These are phyloP conservation scores for Argyresthia goedartella DNA, from an alignment of 2,888 invertebrate genomes.

Conservation along the genomic window DNA sequence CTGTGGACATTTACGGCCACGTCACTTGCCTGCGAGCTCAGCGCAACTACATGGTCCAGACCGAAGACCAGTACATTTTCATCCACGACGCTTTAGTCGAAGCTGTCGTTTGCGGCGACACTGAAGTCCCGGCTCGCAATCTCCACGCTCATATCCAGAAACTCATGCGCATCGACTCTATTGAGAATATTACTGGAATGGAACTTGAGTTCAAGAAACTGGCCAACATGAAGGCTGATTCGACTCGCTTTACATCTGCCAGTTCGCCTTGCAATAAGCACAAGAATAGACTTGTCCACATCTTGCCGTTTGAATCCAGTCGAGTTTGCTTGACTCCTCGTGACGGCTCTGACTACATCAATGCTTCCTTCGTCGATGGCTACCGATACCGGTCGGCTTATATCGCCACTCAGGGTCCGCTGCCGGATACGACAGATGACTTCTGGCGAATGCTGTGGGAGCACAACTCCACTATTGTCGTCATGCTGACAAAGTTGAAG, in stretches of 20 bases:
- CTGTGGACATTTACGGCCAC: conserved; percentile 98
- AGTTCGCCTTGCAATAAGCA: conserved; percentile 97
- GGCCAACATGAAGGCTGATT: conserved; percentile 93
- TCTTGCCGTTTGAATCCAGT: conserved; percentile 96
- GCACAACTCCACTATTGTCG: conserved; percentile 98
- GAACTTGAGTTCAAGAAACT: conserved; percentile 95
- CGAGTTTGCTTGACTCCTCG: conserved; percentile 94
- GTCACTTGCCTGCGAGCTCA: conserved; percentile 98
- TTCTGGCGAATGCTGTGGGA: conserved; percentile 99
- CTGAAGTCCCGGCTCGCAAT: conserved; percentile 96
- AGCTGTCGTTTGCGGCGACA: conserved; percentile 96
- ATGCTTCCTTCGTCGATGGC: conserved; percentile 98
- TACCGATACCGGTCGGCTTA: conserved; percentile 94
- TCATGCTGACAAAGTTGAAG: conserved; percentile 97
- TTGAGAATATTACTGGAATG: conserved; percentile 92
- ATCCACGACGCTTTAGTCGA: conserved; percentile 98
- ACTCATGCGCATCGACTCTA: conserved; percentile 88
- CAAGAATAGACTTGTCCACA: conserved; percentile 98
- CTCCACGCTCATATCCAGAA: conserved; percentile 96
- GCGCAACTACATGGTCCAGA: conserved; percentile 99
- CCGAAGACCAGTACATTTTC: conserved; percentile 99
- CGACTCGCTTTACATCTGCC: conserved; percentile 94
- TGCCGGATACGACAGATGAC: conserved; percentile 96
- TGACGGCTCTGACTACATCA: conserved; percentile 98
- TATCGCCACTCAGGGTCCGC: conserved; percentile 98